phyloP scores from a whole-genome alignment of 2,888 invertebrate species.

The Acleris holmiana region DNA sequence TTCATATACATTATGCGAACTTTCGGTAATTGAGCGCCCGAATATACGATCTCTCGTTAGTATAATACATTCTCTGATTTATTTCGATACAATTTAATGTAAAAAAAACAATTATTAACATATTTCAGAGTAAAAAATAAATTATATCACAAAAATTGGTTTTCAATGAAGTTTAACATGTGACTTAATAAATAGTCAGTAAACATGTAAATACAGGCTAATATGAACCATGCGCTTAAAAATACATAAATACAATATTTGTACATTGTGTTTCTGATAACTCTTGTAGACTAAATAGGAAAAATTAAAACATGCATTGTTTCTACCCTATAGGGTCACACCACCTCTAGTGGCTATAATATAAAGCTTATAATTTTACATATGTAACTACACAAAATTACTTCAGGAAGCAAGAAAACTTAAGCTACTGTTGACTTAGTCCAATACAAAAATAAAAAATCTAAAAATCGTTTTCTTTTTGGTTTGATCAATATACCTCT shows the following conservation, averaged over 20 bases:
- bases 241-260: slow-evolving; percentile 39
- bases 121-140: slow-evolving; percentile 15
- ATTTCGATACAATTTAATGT: slow-evolving; percentile 2
- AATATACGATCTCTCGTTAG: no score
- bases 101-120: neutral
- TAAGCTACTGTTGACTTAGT: slow-evolving; percentile 8
- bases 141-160: slow-evolving; percentile 23
- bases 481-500: slow-evolving; percentile 7
- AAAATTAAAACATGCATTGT: slow-evolving; percentile 17
- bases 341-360: neutral
- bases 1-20: no score
- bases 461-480: slow-evolving; percentile 19
- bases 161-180: neutral
- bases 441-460: slow-evolving; percentile 30
- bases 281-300: slow-evolving; percentile 14
- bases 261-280: slow-evolving; percentile 34
- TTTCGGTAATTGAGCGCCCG: no score
- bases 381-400: no score
- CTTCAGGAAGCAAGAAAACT: no score
- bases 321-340: slow-evolving; percentile 1
- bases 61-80: neutral
- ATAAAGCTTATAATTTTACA: slow-evolving; percentile 2
- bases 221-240: slow-evolving; percentile 20
- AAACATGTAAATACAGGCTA: neutral
- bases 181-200: neutral